Evolutionary conservation across 2,113 vertebrate species (phyloP), one percentile per base, ranked within the genome.

Genomic region (Natator depressus): DNA sequence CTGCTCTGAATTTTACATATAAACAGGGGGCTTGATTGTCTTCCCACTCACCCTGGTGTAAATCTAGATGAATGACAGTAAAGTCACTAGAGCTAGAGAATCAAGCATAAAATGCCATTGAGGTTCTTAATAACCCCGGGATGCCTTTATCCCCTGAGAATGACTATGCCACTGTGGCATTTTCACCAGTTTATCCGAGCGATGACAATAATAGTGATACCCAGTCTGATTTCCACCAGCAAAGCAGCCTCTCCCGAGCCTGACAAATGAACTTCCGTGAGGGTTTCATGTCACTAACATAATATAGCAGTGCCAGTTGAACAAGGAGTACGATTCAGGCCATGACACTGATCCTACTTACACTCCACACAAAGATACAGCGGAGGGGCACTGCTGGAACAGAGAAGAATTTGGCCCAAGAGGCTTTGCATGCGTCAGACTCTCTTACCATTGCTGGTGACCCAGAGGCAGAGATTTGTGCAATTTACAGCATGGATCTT

Each of bases 131-230:
- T 76, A 46, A 76, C 12, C 2, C 25, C 38, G 4, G 10, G 12
- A 22, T 0, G 2, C 1, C 5, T 0, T 1, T 19, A 59, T 51
- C 51, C 35, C 29, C 29, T 35, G 12, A 75, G 53, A 31, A 12
- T 65, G 57, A 3, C 20, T 53, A 25, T 13, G 72, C n/a, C 38
- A 76, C 20, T 46, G 10, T 2, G 5, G 20, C 38, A 46, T 46
- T 46, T 42, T 25, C 38, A 27, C 42, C 72, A 46, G 62, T 69
- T 69, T n/a, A 69, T n/a, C 35, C 19, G 35, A 69, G 17, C 31
- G 20, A n/a, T 5, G 62, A n/a, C 35, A 35, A 57, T 29, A 69
- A 69, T 8, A n/a, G 35, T n/a, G 4, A n/a, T 20, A 69, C 17
- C 16, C 62, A 19, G 35, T 19, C 17, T 1, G n/a, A 65, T 31